Evolutionary conservation across 2,113 vertebrate species (phyloP).

Genomic region (Atrichornis clamosus): DNA sequence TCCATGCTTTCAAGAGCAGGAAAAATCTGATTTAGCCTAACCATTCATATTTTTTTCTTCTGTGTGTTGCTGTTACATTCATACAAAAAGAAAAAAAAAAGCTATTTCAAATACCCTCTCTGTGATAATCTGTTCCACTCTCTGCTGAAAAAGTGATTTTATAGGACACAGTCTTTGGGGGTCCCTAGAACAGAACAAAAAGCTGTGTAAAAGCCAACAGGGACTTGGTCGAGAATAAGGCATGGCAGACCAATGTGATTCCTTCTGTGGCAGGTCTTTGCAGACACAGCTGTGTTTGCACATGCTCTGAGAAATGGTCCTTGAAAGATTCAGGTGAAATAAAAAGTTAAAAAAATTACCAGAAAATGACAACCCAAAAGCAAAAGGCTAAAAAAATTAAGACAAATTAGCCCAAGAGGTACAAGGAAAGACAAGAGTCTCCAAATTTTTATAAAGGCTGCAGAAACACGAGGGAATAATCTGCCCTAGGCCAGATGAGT

Average conservation of each 20-base stretch:
- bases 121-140: background rate
- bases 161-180: background rate
- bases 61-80: background rate
- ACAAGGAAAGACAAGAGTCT: background rate
- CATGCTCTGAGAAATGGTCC: background rate
- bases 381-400: background rate
- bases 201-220: background rate
- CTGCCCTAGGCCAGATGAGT: background rate
- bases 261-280: background rate
- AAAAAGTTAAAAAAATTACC: background rate
- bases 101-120: background rate
- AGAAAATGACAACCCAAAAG: background rate
- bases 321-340: background rate
- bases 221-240: background rate
- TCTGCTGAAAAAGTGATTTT: background rate
- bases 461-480: background rate
- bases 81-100: background rate
- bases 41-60: background rate
- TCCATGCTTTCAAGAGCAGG: background rate
- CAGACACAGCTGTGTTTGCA: background rate
- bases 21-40: background rate
- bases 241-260: background rate
- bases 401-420: background rate
- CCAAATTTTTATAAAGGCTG: background rate
- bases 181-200: background rate